Evolutionary conservation across 2,113 vertebrate genomes (phyloP).

Genomic region (Benthochromis sp.): DNA sequence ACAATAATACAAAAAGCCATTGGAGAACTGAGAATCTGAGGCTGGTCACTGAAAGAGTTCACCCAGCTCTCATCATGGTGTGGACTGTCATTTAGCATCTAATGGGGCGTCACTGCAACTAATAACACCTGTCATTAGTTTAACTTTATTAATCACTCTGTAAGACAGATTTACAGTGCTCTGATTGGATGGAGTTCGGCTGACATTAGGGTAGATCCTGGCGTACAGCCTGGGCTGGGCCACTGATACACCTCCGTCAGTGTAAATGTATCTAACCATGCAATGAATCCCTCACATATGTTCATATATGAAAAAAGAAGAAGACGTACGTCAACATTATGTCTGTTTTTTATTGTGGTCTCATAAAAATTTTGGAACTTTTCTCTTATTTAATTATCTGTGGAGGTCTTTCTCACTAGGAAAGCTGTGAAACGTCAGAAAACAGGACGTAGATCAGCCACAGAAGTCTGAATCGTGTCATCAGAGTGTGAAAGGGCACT

Average conservation of each 20-base stretch:
- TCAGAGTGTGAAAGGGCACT: background rate
- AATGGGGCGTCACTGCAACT: background rate
- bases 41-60: background rate
- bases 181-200: background rate
- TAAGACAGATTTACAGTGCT: background rate
- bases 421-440: background rate
- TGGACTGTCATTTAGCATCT: background rate
- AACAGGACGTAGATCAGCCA: background rate
- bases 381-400: background rate
- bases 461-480: background rate
- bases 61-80: background rate
- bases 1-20: background rate
- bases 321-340: background rate
- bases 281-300: background rate
- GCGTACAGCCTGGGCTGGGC: background rate
- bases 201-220: background rate
- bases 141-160: background rate
- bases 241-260: background rate
- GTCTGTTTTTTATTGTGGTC: background rate
- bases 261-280: background rate
- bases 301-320: background rate
- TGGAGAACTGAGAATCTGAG: background rate
- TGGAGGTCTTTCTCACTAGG: accelerated
- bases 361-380: background rate
- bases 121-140: background rate